These are phyloP conservation scores for Pyrocoelia pectoralis DNA, from an alignment of 2,888 invertebrate species.

Conservation along the genomic window DNA sequence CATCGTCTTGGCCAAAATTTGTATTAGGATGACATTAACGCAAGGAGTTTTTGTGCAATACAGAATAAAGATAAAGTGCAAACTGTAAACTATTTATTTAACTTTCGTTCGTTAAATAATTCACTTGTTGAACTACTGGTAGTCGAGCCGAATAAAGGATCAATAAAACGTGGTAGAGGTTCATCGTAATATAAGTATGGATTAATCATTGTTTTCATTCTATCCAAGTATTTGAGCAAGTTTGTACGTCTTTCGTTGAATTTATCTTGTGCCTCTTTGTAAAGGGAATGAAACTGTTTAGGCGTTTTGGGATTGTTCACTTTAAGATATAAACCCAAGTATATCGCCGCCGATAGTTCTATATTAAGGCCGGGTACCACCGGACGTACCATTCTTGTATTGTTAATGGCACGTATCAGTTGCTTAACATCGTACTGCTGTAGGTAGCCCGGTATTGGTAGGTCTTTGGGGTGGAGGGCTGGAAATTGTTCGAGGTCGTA, in stretches of 20 bases:
- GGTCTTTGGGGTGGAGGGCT: conserved; percentile 58
- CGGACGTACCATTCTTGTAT: conserved; percentile 64
- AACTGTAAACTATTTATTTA: too few species aligned
- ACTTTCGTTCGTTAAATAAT: too few species aligned
- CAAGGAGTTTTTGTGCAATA: too few species aligned
- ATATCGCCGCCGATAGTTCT: conserved; percentile 63
- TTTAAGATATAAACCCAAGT: conserved; percentile 67
- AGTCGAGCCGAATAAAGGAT: conserved; percentile 17
- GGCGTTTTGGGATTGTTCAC: conserved; percentile 59
- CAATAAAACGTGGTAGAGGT: conserved; percentile 46
- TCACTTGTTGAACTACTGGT: too few species aligned
- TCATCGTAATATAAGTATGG: conserved; percentile 64
- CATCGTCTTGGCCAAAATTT: too few species aligned
- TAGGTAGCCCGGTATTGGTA: conserved; percentile 68
- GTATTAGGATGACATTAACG: too few species aligned
- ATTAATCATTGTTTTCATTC: conserved; percentile 63
- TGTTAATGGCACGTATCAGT: conserved; percentile 64
- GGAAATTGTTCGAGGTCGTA: conserved; percentile 56
- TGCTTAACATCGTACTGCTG: conserved; percentile 67
- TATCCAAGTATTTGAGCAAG: conserved; percentile 54
- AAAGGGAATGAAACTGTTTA: conserved; percentile 51
- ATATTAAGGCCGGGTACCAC: conserved; percentile 67
- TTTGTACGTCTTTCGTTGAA: conserved; percentile 52
- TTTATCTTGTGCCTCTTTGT: conserved; percentile 57
- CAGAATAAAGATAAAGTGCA: too few species aligned